phyloP scores from a whole-genome alignment of 2,113 vertebrate genomes.

The Sterna hirundo region DNA sequence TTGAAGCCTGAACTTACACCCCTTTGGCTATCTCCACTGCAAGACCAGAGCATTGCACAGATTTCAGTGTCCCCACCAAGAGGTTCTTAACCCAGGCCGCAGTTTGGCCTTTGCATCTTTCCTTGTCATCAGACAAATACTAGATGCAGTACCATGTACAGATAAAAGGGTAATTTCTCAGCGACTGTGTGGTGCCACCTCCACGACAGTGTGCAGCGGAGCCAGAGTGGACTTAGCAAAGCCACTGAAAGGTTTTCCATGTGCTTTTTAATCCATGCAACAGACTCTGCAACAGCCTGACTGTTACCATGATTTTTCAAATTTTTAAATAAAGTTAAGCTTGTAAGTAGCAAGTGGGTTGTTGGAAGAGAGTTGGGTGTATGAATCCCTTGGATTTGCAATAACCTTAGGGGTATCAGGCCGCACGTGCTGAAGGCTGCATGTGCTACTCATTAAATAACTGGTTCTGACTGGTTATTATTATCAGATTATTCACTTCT shows the following conservation, averaged over 20 bases:
- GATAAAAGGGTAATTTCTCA: not conserved
- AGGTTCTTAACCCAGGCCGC: not conserved
- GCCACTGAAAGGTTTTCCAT: not conserved
- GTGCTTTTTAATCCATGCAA: not conserved
- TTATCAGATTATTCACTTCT: not conserved
- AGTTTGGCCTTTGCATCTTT: not conserved
- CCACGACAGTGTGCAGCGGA: fast-evolving
- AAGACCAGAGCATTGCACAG: not conserved
- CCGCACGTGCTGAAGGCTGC: not conserved
- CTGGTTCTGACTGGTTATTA: not conserved
- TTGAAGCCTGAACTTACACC: not conserved
- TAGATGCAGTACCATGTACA: not conserved
- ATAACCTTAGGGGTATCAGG: not conserved
- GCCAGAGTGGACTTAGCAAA: not conserved
- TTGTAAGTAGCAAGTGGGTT: not conserved
- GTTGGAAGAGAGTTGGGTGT: not conserved
- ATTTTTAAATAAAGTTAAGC: not conserved
- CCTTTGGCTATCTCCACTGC: not conserved
- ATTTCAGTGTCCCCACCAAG: fast-evolving
- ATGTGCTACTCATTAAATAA: not conserved
- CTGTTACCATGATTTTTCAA: not conserved
- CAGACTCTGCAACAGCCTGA: not conserved
- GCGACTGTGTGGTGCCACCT: not conserved
- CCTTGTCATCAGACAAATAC: not conserved
- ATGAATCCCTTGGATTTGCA: not conserved